Conservation (phyloP, 53 echinoderm and acorn worm species). For the Astropecten irregularis region DNA sequence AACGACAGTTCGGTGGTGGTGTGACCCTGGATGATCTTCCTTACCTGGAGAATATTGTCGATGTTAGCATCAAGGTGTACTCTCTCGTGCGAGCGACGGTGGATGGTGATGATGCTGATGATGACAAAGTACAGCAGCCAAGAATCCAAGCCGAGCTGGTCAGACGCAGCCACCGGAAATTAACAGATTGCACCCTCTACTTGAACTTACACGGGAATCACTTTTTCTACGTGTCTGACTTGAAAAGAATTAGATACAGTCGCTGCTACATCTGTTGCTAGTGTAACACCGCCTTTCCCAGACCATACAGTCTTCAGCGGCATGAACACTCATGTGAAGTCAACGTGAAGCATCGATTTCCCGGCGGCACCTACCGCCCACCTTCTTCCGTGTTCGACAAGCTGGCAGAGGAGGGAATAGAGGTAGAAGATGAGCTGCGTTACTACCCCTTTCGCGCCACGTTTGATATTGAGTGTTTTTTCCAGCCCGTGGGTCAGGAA, state of each 20-base stretch:
- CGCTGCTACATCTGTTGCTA: too few relatives aligned
- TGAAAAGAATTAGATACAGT: conserved; percentile 1
- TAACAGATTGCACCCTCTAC: not conserved
- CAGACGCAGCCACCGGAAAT: not conserved
- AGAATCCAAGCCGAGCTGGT: not conserved
- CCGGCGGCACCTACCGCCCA: not conserved
- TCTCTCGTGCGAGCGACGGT: too few relatives aligned
- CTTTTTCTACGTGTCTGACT: conserved; percentile 26
- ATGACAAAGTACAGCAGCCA: too few relatives aligned
- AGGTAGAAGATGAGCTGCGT: not conserved
- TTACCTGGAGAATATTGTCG: conserved; percentile 29
- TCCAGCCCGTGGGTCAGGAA: not conserved
- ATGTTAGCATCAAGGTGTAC: too few relatives aligned
- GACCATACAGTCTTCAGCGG: not conserved
- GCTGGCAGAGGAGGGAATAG: conserved; percentile 50
- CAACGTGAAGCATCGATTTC: conserved; percentile 32
- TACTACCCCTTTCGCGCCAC: conserved; percentile 46
- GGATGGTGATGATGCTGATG: too few relatives aligned
- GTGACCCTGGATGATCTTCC: conserved; percentile 25
- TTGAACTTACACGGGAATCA: not conserved
- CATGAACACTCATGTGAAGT: conserved; percentile 57
- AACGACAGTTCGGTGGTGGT: too few relatives aligned
- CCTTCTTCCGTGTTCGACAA: conserved; percentile 39
- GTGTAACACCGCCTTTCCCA: not conserved
- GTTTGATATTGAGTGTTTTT: conserved; percentile 41